A percentile compares a stretch with the other conserved stretches of the same genome.
These are phyloP conservation scores for Notechis scutatus DNA, from an alignment of 2,113 vertebrate genomes.

Conservation along the genomic window DNA sequence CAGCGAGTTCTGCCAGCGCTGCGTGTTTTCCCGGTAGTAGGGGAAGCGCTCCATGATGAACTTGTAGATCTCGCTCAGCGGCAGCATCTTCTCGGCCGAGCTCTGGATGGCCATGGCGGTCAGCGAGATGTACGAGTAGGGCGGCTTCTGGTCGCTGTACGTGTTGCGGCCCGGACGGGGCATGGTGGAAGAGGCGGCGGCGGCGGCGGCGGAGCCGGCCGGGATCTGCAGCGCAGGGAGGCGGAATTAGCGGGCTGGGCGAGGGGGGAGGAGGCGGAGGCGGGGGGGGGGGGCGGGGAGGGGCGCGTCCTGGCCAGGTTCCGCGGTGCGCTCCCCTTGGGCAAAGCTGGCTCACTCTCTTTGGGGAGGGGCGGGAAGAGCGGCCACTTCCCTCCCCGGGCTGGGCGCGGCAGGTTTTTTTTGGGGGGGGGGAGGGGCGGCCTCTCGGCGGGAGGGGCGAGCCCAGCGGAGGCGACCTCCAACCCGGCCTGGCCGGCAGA, in stretches of 20 bases:
- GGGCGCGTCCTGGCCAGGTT: background rate
- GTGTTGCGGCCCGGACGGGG: slow-evolving; percentile 95
- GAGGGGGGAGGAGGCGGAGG: too few species aligned
- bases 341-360: background rate
- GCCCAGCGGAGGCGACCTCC: background rate
- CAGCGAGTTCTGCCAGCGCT: slow-evolving; percentile 91
- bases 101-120: slow-evolving; percentile 97
- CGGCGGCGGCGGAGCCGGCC: background rate
- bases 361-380: background rate
- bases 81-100: slow-evolving; percentile 91
- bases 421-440: background rate
- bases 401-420: background rate
- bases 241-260: background rate
- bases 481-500: background rate
- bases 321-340: background rate
- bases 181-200: slow-evolving; percentile 63
- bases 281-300: background rate
- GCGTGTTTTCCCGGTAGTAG: slow-evolving; percentile 92
- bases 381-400: background rate
- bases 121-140: slow-evolving; percentile 94
- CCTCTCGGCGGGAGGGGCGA: background rate
- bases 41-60: slow-evolving; percentile 95
- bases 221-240: background rate
- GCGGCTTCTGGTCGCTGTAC: slow-evolving; percentile 96
- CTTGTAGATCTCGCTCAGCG: slow-evolving; percentile 92